These are phyloP conservation scores for Papilio xuthus DNA, from an alignment of 1,140 invertebrate genomes.

Conservation along the genomic window DNA sequence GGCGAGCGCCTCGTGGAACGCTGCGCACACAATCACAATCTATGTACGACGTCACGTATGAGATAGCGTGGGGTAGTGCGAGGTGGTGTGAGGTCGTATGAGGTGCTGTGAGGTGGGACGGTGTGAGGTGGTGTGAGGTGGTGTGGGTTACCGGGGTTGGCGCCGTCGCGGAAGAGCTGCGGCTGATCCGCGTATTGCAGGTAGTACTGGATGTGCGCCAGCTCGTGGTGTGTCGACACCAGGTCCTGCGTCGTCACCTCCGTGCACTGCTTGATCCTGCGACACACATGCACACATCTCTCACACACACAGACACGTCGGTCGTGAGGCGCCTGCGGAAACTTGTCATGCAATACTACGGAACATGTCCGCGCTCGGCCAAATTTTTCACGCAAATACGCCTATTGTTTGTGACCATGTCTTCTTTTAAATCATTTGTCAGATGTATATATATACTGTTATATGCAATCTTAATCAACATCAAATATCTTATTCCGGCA, in stretches of 20 bases:
- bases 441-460: too few species aligned
- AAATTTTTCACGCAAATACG: too few species aligned
- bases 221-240: constrained; percentile 92
- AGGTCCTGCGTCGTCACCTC: constrained; percentile 91
- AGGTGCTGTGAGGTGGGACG: background rate
- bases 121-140: background rate
- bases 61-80: too few species aligned
- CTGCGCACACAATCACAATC: constrained; percentile 71
- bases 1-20: constrained; percentile 95
- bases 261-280: constrained; percentile 95
- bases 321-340: too few species aligned
- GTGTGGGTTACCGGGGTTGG: constrained; percentile 86
- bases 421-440: too few species aligned
- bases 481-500: background rate
- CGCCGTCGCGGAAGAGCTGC: constrained; percentile 88
- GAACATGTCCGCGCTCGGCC: too few species aligned
- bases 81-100: too few species aligned
- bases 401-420: too few species aligned
- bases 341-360: too few species aligned
- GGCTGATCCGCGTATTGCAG: constrained; percentile 90
- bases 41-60: too few species aligned
- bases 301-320: too few species aligned
- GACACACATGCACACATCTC: constrained; percentile 41
- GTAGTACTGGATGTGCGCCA: constrained; percentile 93
- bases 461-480: too few species aligned